Evolutionary conservation across 2,888 invertebrate genomes (phyloP).

Genomic region (Syrphus vitripennis): DNA sequence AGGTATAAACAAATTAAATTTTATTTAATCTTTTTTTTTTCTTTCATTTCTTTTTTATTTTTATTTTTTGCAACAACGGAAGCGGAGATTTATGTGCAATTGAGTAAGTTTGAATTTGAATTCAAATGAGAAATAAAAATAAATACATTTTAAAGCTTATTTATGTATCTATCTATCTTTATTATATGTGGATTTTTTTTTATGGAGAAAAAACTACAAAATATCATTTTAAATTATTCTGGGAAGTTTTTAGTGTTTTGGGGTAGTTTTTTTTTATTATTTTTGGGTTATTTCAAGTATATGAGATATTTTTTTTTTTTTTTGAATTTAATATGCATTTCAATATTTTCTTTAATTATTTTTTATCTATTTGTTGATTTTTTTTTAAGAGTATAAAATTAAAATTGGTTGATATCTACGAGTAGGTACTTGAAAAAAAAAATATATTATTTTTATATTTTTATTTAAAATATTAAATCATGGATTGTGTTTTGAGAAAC

Average conservation of each 20-base stretch:
- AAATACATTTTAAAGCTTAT: not conserved
- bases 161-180: too few species aligned
- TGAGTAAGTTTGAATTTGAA: conserved; percentile 15
- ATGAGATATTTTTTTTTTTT: not conserved
- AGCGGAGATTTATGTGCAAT: conserved; percentile 15
- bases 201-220: not conserved
- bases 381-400: not conserved
- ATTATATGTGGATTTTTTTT: too few species aligned
- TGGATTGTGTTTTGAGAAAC: too few species aligned
- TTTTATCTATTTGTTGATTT: not conserved
- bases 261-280: not conserved
- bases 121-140: not conserved
- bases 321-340: not conserved
- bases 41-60: not conserved
- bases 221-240: not conserved
- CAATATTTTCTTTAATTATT: not conserved
- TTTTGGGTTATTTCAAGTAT: not conserved
- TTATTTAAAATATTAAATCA: too few species aligned
- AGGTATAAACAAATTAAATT: conserved; percentile 55
- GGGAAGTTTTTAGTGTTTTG: not conserved
- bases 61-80: not conserved
- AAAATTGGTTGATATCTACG: too few species aligned
- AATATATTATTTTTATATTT: too few species aligned
- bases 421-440: not conserved
- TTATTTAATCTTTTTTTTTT: not conserved